These are phyloP conservation scores for Lycodopsis pacificus DNA, from an alignment of 2,797 vertebrate species.

Conservation along the genomic window DNA sequence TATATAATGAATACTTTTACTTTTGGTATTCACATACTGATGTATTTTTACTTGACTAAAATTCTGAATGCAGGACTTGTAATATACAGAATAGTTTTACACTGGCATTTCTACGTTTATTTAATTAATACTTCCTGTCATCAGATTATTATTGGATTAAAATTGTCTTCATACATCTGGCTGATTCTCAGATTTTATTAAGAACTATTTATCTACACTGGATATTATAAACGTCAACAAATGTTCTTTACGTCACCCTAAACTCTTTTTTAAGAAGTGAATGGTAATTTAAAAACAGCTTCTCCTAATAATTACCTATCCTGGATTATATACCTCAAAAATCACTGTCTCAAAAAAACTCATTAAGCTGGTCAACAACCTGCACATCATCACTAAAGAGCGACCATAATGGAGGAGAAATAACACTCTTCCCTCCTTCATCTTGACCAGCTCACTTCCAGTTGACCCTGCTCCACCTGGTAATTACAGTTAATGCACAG, in stretches of 20 bases:
- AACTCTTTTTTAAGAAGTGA: neutral
- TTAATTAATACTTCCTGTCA: too few species aligned
- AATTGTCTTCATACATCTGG: neutral
- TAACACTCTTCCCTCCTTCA: slow-evolving; percentile 35
- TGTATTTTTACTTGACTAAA: neutral
- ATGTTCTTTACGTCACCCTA: neutral
- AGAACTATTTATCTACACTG: neutral
- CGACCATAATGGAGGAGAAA: slow-evolving; percentile 52
- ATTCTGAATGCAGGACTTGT: too few species aligned
- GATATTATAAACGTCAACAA: neutral
- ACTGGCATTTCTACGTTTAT: too few species aligned
- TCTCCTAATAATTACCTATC: neutral
- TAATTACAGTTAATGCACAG: slow-evolving; percentile 63
- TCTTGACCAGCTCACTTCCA: slow-evolving; percentile 55
- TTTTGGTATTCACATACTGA: neutral
- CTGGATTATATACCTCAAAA: neutral
- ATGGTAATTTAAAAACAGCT: neutral
- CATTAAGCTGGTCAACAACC: slow-evolving; percentile 17
- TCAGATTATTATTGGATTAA: neutral
- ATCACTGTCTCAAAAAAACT: slow-evolving; percentile 2
- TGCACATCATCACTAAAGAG: slow-evolving; percentile 10
- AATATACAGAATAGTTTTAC: too few species aligned
- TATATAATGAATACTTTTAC: neutral
- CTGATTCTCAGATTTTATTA: neutral
- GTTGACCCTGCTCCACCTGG: slow-evolving; percentile 47